A percentile compares a stretch with the other conserved stretches of the same genome.
These are phyloP conservation scores for Anodontia alba DNA, from an alignment of 2,888 invertebrate genomes.

Conservation along the genomic window DNA sequence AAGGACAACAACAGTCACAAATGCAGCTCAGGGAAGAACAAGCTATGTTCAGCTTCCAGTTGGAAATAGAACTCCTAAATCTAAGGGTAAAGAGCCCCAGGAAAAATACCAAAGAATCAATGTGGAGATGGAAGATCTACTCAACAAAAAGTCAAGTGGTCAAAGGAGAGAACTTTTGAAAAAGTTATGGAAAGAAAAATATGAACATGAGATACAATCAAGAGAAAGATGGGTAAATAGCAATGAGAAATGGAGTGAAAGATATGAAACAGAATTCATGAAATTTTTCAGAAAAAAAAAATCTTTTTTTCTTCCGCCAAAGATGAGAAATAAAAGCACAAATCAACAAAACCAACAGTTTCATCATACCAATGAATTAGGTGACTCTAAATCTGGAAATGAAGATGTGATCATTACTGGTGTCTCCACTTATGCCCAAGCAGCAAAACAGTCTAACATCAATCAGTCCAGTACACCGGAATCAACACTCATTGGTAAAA, in stretches of 20 bases:
- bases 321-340: background rate
- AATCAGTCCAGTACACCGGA: too few species aligned
- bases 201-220: background rate
- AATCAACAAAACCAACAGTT: background rate
- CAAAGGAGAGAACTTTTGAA: background rate
- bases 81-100: background rate
- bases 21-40: background rate
- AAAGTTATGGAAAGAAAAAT: slow-evolving; percentile 2
- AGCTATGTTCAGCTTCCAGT: background rate
- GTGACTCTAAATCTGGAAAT: background rate
- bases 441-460: background rate
- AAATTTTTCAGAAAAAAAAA: background rate
- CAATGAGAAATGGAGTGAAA: background rate
- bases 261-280: background rate
- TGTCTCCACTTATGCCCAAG: background rate
- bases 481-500: background rate
- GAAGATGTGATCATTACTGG: background rate
- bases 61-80: background rate
- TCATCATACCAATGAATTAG: background rate
- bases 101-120: background rate
- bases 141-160: background rate
- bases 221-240: slow-evolving; percentile 1
- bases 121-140: background rate
- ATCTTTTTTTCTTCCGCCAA: background rate
- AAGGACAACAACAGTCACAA: background rate